A percentile compares a stretch with the other conserved stretches of the same genome.
These are phyloP conservation scores for Peromyscus maniculatus DNA, from an alignment of 2,113 vertebrate species.

Conservation along the genomic window DNA sequence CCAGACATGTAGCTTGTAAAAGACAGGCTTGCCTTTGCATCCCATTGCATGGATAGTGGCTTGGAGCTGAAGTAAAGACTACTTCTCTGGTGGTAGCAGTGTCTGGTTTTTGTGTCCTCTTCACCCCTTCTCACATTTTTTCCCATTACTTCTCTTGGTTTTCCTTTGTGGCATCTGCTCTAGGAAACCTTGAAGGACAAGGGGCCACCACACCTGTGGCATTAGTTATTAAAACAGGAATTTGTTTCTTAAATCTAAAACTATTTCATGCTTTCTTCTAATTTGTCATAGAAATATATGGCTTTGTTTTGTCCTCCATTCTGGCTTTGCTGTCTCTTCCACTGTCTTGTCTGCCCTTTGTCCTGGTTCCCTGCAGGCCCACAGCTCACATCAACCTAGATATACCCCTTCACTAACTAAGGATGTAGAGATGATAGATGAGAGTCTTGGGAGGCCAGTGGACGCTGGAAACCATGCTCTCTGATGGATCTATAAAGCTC, in stretches of 20 bases:
- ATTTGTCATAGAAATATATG: neutral
- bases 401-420: no score
- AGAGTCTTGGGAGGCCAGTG: neutral
- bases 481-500: accelerated
- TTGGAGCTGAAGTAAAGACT: neutral
- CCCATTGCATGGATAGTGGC: neutral
- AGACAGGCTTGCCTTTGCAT: neutral
- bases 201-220: neutral
- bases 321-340: neutral
- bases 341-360: neutral
- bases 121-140: neutral
- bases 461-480: neutral
- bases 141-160: neutral
- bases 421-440: no score
- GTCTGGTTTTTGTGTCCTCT: neutral
- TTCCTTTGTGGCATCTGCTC: neutral
- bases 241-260: neutral
- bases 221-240: neutral
- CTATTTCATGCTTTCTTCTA: neutral
- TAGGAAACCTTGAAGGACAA: neutral
- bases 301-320: neutral
- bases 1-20: neutral
- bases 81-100: neutral
- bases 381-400: neutral
- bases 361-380: accelerated